Evolutionary conservation across 2,888 invertebrate genomes (phyloP), one percentile per base, ranked within the genome.

Genomic region (Oligia latruncula): DNA sequence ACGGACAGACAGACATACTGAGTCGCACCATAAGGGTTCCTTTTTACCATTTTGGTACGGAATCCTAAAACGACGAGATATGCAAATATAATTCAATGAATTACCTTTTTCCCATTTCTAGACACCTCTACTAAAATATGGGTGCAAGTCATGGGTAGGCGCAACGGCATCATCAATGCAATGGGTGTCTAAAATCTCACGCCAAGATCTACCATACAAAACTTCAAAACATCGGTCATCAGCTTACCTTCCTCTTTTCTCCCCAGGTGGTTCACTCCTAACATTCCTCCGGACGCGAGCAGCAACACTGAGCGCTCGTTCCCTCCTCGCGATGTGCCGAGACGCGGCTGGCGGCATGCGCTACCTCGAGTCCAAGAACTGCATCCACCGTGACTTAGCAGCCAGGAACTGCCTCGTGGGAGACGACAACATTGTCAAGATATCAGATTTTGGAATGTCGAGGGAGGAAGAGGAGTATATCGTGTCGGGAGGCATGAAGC

Each of bases 391-490:
- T 83, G 99, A 99, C 97, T 97, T 99, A 89, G 99, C 99, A 0
- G 99, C 99, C 0, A 97, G 99, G 90, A 99, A 99, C 97, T 99
- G 99, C 95, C 97, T 99, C 88, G 98, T 99, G 62, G 98, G 98
- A 94, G 98, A 98, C 91, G 98, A 98, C 90, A 98, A 98, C 90
- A 98, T 98, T 77, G 99, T 99, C 8, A 99, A 99, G 97, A 99
- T 99, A 92, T 99, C 99, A 0, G 99, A 99, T 96, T 99, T 99
- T 96, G 99, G 99, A 87, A 99, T 99, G 99, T 99, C 99, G 0
- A 96, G 99, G 52, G 99, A 99, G 94, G 99, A 99, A 93, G 99
- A 99, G 94, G 99, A 99, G 94, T 99, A 99, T 91, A 99, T 99
- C 83, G 99, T 99, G 66, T 99, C 99, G 5, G 99, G 99, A 90